phyloP scores from a whole-genome alignment of 2,797 vertebrate genomes.

The Todus mexicanus region DNA sequence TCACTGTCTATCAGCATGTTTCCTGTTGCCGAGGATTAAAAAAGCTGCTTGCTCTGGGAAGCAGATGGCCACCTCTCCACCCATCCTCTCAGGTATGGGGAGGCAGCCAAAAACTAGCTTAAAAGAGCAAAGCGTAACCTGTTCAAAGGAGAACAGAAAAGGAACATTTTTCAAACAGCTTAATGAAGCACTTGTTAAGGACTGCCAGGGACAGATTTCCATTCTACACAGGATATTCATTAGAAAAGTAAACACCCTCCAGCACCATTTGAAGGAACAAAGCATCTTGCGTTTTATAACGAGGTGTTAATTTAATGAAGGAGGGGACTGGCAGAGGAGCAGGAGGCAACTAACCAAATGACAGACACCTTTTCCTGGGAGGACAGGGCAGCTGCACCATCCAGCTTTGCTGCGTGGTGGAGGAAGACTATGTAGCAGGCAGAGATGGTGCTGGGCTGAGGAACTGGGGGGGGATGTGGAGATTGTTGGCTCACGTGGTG shows the following conservation, averaged over 20 bases:
- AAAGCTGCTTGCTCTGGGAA: not conserved
- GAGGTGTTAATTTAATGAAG: slow-evolving; percentile 65
- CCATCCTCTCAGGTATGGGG: slow-evolving; percentile 50
- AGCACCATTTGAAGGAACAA: slow-evolving; percentile 53
- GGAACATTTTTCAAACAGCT: slow-evolving; percentile 51
- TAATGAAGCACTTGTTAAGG: slow-evolving; percentile 59
- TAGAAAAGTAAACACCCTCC: slow-evolving; percentile 58
- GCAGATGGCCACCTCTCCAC: slow-evolving; percentile 57
- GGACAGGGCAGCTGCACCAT: not conserved
- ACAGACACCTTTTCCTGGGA: not conserved
- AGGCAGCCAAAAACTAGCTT: slow-evolving; percentile 42
- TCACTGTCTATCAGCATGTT: not conserved
- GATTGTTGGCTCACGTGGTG: accelerated
- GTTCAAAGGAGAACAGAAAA: slow-evolving; percentile 59
- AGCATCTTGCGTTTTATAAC: slow-evolving; percentile 43
- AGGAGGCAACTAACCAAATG: not conserved
- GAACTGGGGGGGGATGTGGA: not conserved
- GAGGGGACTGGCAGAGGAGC: not conserved
- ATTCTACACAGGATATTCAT: slow-evolving; percentile 58
- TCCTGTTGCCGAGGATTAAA: not conserved
- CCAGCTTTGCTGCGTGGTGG: not conserved
- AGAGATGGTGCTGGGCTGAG: not conserved
- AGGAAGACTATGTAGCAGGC: not conserved
- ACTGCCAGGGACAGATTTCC: slow-evolving; percentile 65
- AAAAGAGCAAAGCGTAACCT: slow-evolving; percentile 49